Evolutionary conservation across 2,797 vertebrate species (phyloP), one percentile per base, ranked within the genome.

Genomic region (Zalophus californianus): DNA sequence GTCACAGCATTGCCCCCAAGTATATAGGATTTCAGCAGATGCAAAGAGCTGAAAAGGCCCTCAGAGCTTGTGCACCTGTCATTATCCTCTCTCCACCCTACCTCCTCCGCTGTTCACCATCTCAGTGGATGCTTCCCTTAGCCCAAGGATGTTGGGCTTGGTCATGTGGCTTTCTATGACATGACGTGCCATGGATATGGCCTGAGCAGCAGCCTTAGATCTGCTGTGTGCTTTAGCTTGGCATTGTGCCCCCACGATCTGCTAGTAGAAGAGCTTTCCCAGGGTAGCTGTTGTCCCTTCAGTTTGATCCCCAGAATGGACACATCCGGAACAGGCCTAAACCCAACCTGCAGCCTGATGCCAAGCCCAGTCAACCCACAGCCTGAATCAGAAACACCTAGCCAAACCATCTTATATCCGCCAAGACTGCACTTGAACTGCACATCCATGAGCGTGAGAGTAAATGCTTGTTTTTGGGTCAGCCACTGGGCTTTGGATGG

Each of bases 61-160:
- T 1, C 41, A 21, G 29, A 60, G 68, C 20, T 16, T 10, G 5
- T 0, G 3, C 29, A 11, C 27, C 25, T 0, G 0, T 5, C 3
- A 0, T 52, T 15, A 13, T 20, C 38, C 32, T 11, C 25, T 16
- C 7, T 50, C 23, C 27, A 0, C 5, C 27, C 41, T 13, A 27
- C 4, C 38, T 21, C 50, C 68, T 25, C 41, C 0, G 2, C 16
- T 20, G 10, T 29, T 20, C n/a, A 2, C 7, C 18, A 7, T 9
- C 68, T 78, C 29, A 25, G 58, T 3, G 77, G 54, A 4, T 3
- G 9, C 56, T 15, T 66, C 72, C 52, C 80, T 70, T 23, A 16
- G 35, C 73, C 82, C 18, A 0, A 10, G 4, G 41, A 16, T 1
- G 25, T 4, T 27, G 54, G 27, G 8, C 35, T 68, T 54, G 77